Base-by-base conservation (phyloP, 1,140 invertebrate species). In the Drosophila watanabei region DNA sequence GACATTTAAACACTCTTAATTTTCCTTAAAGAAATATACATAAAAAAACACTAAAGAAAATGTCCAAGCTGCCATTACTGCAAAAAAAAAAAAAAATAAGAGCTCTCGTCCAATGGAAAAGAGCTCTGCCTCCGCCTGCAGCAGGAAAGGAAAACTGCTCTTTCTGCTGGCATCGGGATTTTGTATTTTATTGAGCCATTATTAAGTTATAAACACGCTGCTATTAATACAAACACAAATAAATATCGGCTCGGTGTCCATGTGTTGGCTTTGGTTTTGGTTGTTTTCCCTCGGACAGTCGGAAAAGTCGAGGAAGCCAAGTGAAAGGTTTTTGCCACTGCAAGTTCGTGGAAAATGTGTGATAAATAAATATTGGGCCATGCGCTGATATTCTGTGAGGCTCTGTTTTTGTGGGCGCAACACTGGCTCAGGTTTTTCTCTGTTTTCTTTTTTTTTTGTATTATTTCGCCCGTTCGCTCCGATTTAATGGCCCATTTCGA, bases 191-290 rank as follows among this genome's bases (percentile, higher is more conserved):
- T 88, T 90, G 85, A 88, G 81, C 85, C 85, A 88, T 88, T 88
- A 88, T 88, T 88, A 88, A 88, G 85, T 88, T 88, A 88, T 88
- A 88, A 88, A 88, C 85, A 88, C 81, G 85, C 75, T 82, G 85
- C 85, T 89, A 89, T 88, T 89, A 88, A 88, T 88, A 89, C 85
- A 89, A 88, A 81, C 77, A 85, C 81, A 88, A 89, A 88, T 88
- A 88, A 88, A 88, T 89, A 89, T 73, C 60, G n/a, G 18, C 37
- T 49, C 30, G 45, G 3, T 72, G 66, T 64, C 20, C 18, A 32
- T 30, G 45, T 18, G 4, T 54, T 24, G 24, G 68, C 35, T 13
- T 58, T 43, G 64, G 64, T 49, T 59, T 71, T n/a, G n/a, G n/a
- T n/a, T 72, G 66, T 66, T 58, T 66, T 62, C 32, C 28, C 24